A percentile compares a stretch with the other conserved stretches of the same genome.
Evolutionary conservation across 2,797 vertebrate species (phyloP).

Genomic region (Darevskia mixta): DNA sequence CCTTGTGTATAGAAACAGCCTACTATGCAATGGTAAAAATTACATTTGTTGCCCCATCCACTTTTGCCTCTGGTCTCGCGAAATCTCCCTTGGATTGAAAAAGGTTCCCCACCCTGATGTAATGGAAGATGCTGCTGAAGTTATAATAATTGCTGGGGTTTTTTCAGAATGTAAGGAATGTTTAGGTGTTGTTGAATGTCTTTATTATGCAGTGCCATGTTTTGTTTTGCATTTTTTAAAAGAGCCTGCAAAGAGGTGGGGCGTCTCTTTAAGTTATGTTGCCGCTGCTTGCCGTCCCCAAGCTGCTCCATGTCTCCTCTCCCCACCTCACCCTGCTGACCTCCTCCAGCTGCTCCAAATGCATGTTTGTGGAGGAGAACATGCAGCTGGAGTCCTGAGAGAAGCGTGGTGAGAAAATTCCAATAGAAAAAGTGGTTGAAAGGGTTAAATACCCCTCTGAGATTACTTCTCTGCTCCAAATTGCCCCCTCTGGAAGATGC

Average conservation of each 20-base stretch:
- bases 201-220: not conserved
- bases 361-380: not conserved
- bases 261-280: not conserved
- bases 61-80: no score
- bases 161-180: no score
- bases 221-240: not conserved
- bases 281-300: not conserved
- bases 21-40: no score
- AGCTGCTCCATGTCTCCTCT: not conserved
- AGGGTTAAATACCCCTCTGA: no score
- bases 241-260: not conserved
- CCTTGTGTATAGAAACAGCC: no score
- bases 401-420: not conserved
- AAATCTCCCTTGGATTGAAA: no score
- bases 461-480: not conserved
- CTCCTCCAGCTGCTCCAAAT: not conserved
- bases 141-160: not conserved
- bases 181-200: not conserved
- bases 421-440: not conserved
- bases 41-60: no score
- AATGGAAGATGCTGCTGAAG: not conserved
- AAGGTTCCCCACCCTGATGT: no score
- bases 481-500: not conserved
- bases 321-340: not conserved
- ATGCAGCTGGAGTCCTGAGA: not conserved